Evolutionary conservation across 2,888 invertebrate genomes (phyloP), one percentile per base, ranked within the genome.

Genomic region (Leuctra nigra): DNA sequence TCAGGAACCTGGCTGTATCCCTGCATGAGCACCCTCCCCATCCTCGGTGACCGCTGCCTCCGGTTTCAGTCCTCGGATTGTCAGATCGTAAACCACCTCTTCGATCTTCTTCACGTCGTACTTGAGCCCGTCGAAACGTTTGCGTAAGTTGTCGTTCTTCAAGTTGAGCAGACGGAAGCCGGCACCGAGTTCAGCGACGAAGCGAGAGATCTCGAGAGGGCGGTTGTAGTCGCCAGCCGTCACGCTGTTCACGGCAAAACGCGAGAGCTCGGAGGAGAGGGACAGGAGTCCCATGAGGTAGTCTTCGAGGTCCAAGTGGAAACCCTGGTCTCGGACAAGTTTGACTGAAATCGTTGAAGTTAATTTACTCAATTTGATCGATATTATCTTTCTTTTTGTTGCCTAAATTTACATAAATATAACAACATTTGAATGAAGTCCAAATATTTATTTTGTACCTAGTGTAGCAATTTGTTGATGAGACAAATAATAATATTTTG

Each of bases 101-200:
- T 95, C 95, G 14, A 94, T 90, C 71, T 94, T 95, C 72, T 94
- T 94, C 20, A 94, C 86, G 68, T 94, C 93, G 68, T 95, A 95
- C 63, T 94, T 89, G 1, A 95, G 74, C 0, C 83, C 86, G 73
- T 95, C 94, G 66, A 87, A 94, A 13, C 88, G 78, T 68, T 92
- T 93, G 53, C 94, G 78, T 2, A 95, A 73, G 4, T 83, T 80
- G 68, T 94, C 94, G 71, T 95, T 96, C 72, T 95, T 95, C 52
- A 95, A 75, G 69, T 93, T 95, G 13, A 96, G 71, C 56, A 94
- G 74, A 67, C 92, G 83, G 69, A 94, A 96, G 0, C 93, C 95
- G 2, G 91, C 86, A 69, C 91, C 92, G 1, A 96, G 71, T 65
- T 93, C 89, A 63, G 86, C 84, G 0, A 96, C 84, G 66, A 95